phyloP scores from a whole-genome alignment of 2,113 vertebrate species.

The Perca flavescens region DNA sequence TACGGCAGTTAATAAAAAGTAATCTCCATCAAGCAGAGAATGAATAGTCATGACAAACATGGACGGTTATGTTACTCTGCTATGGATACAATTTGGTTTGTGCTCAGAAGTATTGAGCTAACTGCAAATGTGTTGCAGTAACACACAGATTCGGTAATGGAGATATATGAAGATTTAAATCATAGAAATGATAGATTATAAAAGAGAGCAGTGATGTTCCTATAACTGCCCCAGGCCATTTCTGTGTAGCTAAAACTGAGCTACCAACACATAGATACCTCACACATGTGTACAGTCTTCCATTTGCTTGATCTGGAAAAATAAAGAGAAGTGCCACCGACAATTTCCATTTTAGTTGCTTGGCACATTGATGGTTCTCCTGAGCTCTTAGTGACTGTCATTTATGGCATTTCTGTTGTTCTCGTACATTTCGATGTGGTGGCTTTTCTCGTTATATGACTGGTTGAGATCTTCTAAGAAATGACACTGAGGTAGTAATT shows the following conservation, averaged over 20 bases:
- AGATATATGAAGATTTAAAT: conserved; percentile 7
- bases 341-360: conserved; percentile 40
- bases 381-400: not conserved
- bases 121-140: not conserved
- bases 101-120: not conserved
- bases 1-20: not conserved
- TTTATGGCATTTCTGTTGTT: conserved; percentile 8
- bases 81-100: not conserved
- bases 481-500: not conserved
- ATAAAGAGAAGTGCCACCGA: conserved; percentile 35
- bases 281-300: conserved; percentile 3
- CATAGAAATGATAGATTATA: not conserved
- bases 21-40: not conserved
- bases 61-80: not conserved
- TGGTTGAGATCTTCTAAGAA: not conserved
- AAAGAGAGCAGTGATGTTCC: conserved; percentile 5
- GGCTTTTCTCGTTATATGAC: not conserved
- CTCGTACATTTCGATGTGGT: not conserved
- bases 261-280: not conserved
- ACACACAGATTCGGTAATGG: not conserved
- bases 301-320: conserved; percentile 38
- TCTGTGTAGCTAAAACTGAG: not conserved
- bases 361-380: conserved; percentile 21
- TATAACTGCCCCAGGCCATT: too few relatives aligned
- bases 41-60: not conserved